phyloP scores from a whole-genome alignment of 2,888 invertebrate genomes.

The Eurytoma californica region DNA sequence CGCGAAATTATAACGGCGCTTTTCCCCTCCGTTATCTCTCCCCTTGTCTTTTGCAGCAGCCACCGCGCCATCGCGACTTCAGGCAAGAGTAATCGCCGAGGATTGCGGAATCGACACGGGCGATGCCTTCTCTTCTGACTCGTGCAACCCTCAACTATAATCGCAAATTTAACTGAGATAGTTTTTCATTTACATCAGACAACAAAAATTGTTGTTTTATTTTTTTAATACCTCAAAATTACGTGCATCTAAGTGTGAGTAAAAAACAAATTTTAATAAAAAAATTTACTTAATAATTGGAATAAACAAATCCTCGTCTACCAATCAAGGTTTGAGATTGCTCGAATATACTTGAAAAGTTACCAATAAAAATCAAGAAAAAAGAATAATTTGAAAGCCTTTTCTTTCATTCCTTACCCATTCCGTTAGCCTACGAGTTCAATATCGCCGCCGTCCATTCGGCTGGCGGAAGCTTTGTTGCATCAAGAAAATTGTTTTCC shows the following conservation, averaged over 20 bases:
- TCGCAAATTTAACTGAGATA: background rate
- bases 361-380: slow-evolving; percentile 9
- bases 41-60: background rate
- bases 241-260: background rate
- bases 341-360: background rate
- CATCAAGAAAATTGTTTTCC: slow-evolving; percentile 56
- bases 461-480: slow-evolving; percentile 36
- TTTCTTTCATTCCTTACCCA: background rate
- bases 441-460: slow-evolving; percentile 17
- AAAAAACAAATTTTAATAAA: background rate
- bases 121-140: slow-evolving; percentile 24
- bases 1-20: slow-evolving; percentile 11
- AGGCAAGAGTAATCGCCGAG: slow-evolving; percentile 14
- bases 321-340: background rate
- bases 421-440: background rate
- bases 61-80: background rate
- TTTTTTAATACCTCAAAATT: background rate
- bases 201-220: too few species aligned
- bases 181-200: too few species aligned
- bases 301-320: background rate
- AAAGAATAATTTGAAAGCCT: background rate
- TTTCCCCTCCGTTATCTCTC: background rate
- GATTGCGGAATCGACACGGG: slow-evolving; percentile 35
- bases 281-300: too few species aligned
- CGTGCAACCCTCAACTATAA: background rate